phyloP scores from a whole-genome alignment of 2,797 vertebrate genomes.

The Oryzias dopingdopingensis region DNA sequence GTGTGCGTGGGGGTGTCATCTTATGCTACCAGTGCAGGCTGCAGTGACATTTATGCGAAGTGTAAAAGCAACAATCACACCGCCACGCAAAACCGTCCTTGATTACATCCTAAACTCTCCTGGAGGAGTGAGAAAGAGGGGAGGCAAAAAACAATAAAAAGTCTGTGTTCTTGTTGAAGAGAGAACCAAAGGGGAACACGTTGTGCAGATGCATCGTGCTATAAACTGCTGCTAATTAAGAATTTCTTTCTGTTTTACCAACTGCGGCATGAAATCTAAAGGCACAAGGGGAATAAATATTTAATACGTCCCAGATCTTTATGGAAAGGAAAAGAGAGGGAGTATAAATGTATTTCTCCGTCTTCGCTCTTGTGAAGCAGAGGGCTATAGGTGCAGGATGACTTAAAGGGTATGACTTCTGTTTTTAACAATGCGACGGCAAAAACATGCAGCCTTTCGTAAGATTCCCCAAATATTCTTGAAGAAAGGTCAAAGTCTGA shows the following conservation, averaged over 20 bases:
- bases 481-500: constrained; percentile 25
- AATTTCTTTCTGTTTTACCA: constrained; percentile 9
- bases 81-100: constrained; percentile 14
- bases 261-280: constrained; percentile 23
- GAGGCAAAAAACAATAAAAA: neutral
- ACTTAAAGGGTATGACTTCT: constrained; percentile 67
- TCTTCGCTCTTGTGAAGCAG: constrained; percentile 16
- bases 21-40: constrained; percentile 9
- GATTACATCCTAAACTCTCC: constrained; percentile 20
- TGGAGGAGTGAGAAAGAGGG: neutral
- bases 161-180: constrained; percentile 9
- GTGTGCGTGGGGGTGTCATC: neutral
- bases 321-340: neutral
- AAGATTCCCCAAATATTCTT: constrained; percentile 19
- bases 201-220: constrained; percentile 5
- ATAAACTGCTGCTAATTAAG: constrained; percentile 39
- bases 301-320: constrained; percentile 50
- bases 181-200: constrained; percentile 11
- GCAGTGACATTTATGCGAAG: constrained; percentile 37
- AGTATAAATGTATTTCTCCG: constrained; percentile 12
- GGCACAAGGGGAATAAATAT: constrained; percentile 43
- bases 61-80: constrained; percentile 16
- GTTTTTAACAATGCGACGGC: constrained; percentile 43
- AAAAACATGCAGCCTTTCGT: constrained; percentile 54
- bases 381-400: constrained; percentile 47